Evolutionary conservation across 2,797 vertebrate species (phyloP).

Genomic region (Leucoraja ocellata): DNA sequence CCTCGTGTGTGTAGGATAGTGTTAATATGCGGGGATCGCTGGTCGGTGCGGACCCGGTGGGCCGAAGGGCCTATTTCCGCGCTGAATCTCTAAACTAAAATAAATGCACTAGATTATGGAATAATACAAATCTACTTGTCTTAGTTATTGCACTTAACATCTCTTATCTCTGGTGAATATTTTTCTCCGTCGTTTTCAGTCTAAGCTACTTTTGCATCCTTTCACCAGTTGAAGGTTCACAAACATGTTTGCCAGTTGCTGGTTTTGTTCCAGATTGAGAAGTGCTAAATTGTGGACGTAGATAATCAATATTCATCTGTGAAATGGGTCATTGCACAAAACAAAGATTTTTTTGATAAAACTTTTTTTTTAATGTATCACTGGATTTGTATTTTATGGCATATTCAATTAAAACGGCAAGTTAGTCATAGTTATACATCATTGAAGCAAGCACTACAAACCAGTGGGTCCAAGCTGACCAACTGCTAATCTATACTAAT

Average conservation of each 20-base stretch:
- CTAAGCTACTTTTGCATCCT: neutral
- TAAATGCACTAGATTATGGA: too few species aligned
- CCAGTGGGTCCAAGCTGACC: too few species aligned
- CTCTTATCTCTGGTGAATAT: neutral
- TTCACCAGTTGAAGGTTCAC: neutral
- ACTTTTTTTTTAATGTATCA: neutral
- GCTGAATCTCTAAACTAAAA: too few species aligned
- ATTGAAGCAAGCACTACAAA: too few species aligned
- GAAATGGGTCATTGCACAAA: slow-evolving; percentile 3
- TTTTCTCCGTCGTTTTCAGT: neutral
- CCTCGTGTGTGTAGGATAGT: too few species aligned
- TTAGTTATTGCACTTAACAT: neutral
- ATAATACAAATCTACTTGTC: neutral
- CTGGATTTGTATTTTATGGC: neutral
- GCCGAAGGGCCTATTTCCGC: too few species aligned
- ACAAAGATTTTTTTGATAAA: neutral
- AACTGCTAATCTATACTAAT: too few species aligned
- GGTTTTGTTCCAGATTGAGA: neutral
- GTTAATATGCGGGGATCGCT: too few species aligned
- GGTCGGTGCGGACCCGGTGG: too few species aligned
- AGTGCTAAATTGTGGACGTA: neutral
- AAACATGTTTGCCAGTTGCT: neutral
- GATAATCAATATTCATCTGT: neutral
- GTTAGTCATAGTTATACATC: too few species aligned
- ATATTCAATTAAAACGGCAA: neutral